phyloP scores from a whole-genome alignment of 2,113 vertebrate species.

The Chaenogobius annularis region DNA sequence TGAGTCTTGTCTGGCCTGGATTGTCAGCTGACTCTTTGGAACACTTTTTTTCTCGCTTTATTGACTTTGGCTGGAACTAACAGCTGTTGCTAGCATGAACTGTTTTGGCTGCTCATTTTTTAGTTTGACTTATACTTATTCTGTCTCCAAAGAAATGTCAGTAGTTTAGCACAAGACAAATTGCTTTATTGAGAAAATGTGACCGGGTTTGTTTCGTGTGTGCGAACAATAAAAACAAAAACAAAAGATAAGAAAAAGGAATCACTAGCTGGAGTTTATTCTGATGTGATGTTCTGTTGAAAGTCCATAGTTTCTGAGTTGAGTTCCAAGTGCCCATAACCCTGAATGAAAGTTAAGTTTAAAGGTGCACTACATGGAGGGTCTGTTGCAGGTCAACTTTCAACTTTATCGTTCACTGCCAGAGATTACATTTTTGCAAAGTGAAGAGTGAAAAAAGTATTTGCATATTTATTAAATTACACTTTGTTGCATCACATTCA shows the following conservation, averaged over 20 bases:
- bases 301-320: too few relatives aligned
- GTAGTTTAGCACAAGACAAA: not conserved
- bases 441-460: not conserved
- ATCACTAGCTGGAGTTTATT: too few relatives aligned
- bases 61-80: slow-evolving; percentile 8
- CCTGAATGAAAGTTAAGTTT: not conserved
- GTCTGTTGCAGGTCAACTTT: not conserved
- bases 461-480: not conserved
- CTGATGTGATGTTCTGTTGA: too few relatives aligned
- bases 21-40: slow-evolving; percentile 7
- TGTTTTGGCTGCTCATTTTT: slow-evolving; percentile 14
- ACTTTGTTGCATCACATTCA: not conserved
- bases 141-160: not conserved
- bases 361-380: not conserved
- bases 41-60: not conserved
- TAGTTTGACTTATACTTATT: slow-evolving; percentile 1
- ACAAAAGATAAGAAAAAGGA: too few relatives aligned
- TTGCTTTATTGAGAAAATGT: not conserved
- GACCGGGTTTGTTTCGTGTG: too few relatives aligned
- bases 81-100: slow-evolving; percentile 38
- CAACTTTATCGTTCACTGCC: not conserved
- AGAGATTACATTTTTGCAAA: not conserved
- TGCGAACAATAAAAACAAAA: too few relatives aligned
- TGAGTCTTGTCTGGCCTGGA: slow-evolving; percentile 9
- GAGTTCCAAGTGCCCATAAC: not conserved